Evolutionary conservation across 2,888 invertebrate species (phyloP).

Genomic region (Beris chalybata): DNA sequence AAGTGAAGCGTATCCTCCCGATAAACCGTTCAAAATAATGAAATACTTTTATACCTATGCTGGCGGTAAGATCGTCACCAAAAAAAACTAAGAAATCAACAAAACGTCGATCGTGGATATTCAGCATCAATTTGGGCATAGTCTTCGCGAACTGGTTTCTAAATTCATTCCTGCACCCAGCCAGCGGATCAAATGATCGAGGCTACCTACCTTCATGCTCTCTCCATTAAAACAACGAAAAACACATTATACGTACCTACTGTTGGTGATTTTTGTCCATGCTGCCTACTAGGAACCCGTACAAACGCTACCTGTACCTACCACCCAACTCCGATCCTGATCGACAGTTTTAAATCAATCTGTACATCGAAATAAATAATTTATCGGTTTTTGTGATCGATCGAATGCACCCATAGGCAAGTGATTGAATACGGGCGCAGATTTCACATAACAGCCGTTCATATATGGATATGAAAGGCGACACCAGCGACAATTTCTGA

Average conservation of each 20-base stretch:
- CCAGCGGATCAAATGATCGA: not conserved
- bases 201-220: not conserved
- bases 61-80: not conserved
- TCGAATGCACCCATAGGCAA: not conserved
- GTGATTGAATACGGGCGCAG: not conserved
- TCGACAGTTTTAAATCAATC: constrained; percentile 22
- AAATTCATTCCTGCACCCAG: not conserved
- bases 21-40: constrained; percentile 1
- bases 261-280: no score
- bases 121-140: constrained; percentile 1
- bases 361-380: constrained; percentile 35
- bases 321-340: not conserved
- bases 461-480: constrained; percentile 27
- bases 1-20: not conserved
- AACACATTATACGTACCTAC: not conserved
- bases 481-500: constrained; percentile 23
- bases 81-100: not conserved
- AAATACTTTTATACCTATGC: not conserved
- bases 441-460: constrained; percentile 13
- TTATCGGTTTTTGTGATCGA: constrained; percentile 34
- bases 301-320: not conserved
- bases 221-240: not conserved
- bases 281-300: no score
- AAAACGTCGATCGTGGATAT: not conserved
- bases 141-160: constrained; percentile 6